Percentiles rank a stretch among this genome's conserved stretches.
Evolutionary conservation across 53 echinoderm and acorn worm genomes (phyloP).

Genomic region (Paracentrotus lividus): DNA sequence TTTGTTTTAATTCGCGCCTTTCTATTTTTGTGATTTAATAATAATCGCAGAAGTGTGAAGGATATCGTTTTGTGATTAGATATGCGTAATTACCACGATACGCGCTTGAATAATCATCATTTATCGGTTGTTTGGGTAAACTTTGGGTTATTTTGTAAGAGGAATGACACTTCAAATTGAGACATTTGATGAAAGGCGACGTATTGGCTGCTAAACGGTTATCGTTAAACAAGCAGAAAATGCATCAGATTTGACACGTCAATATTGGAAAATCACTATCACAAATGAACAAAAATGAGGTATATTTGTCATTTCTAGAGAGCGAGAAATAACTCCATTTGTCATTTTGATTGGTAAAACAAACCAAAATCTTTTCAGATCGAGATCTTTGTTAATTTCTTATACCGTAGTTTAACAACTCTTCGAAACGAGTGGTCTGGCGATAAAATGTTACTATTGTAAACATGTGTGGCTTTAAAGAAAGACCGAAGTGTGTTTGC

Average conservation of each 20-base stretch:
- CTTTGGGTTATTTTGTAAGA: background rate
- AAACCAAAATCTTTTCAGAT: background rate
- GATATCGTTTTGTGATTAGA: slow-evolving; percentile 25
- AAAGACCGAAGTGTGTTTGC: background rate
- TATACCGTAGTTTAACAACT: background rate
- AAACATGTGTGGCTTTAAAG: background rate
- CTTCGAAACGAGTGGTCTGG: background rate
- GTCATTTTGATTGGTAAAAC: background rate
- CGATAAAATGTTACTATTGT: background rate
- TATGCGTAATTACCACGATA: slow-evolving; percentile 6
- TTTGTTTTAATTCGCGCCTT: slow-evolving; percentile 33
- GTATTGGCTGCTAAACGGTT: slow-evolving; percentile 13
- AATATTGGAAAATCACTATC: slow-evolving; percentile 22
- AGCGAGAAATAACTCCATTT: background rate
- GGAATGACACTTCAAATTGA: slow-evolving; percentile 28
- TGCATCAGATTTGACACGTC: slow-evolving; percentile 46
- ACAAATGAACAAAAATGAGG: background rate
- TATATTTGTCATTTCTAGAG: background rate
- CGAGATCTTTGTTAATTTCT: background rate
- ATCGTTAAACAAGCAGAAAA: slow-evolving; percentile 47
- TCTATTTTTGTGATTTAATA: slow-evolving; percentile 2
- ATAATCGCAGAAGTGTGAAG: background rate
- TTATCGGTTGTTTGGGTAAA: slow-evolving; percentile 34
- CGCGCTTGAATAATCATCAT: slow-evolving; percentile 23
- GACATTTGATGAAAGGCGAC: slow-evolving; percentile 36